These are phyloP conservation scores for Australoheros facetus DNA, from an alignment of 2,797 vertebrate species.

Conservation along the genomic window DNA sequence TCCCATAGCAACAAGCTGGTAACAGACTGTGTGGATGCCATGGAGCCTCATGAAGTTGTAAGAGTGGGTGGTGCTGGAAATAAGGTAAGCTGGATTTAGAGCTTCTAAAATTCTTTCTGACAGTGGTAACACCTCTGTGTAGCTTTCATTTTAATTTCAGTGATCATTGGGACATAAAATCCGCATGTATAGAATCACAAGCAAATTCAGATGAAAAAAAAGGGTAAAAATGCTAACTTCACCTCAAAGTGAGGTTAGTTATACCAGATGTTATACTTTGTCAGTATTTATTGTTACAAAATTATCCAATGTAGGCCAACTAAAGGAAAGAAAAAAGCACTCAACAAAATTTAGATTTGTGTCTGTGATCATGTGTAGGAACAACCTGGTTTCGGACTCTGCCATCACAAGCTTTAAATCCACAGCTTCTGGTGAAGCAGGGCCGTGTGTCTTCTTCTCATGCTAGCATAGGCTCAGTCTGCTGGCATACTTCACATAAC, in stretches of 20 bases:
- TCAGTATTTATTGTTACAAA: too few relatives aligned
- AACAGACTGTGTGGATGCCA: conserved; percentile 88
- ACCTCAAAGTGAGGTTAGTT: too few relatives aligned
- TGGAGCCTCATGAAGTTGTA: conserved; percentile 91
- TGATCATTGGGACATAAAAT: not conserved
- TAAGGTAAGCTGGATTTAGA: conserved; percentile 83
- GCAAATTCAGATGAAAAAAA: not conserved
- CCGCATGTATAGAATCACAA: not conserved
- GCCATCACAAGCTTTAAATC: not conserved
- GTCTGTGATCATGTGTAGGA: too few relatives aligned
- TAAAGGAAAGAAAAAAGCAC: too few relatives aligned
- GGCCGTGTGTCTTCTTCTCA: not conserved
- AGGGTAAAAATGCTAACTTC: too few relatives aligned
- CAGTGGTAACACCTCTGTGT: not conserved
- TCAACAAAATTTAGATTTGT: too few relatives aligned
- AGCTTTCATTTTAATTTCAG: not conserved
- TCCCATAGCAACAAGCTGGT: conserved; percentile 94
- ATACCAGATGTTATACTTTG: too few relatives aligned
- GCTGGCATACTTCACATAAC: not conserved
- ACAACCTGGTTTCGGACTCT: not conserved
- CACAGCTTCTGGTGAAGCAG: not conserved
- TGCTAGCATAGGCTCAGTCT: not conserved
- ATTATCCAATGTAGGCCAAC: too few relatives aligned
- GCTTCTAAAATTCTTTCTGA: not conserved
- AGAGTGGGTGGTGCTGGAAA: conserved; percentile 96